Evolutionary conservation across 1,140 invertebrate genomes (phyloP).

Genomic region (Cepaea nemoralis): DNA sequence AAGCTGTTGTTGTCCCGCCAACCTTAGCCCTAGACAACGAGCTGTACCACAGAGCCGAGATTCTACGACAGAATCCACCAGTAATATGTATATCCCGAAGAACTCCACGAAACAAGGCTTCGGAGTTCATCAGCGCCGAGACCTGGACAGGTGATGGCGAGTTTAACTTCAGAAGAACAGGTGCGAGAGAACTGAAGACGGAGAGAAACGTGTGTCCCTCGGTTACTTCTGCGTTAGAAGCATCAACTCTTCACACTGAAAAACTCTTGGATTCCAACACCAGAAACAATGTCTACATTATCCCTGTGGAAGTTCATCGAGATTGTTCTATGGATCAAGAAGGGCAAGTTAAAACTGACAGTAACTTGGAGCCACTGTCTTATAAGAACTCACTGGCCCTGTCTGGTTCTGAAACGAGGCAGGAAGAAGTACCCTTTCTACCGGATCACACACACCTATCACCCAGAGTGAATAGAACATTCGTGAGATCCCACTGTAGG

Average conservation of each 20-base stretch:
- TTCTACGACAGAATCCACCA: not conserved
- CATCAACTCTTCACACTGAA: too few species aligned
- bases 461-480: not conserved
- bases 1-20: conserved; percentile 9
- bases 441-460: not conserved
- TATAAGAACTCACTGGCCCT: not conserved
- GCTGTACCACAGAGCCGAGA: not conserved
- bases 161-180: not conserved
- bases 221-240: not conserved
- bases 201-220: not conserved
- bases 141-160: not conserved
- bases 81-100: not conserved
- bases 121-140: not conserved
- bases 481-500: not conserved
- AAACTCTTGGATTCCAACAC: not conserved
- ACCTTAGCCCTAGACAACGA: not conserved
- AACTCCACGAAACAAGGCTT: not conserved
- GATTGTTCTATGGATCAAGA: not conserved
- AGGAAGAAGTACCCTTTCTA: not conserved
- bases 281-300: not conserved
- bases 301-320: not conserved
- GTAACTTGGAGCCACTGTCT: not conserved
- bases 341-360: not conserved
- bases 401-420: not conserved
- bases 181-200: not conserved